Conservation (phyloP, 2,113 vertebrate species). For the Pelecanoides urinatrix region DNA sequence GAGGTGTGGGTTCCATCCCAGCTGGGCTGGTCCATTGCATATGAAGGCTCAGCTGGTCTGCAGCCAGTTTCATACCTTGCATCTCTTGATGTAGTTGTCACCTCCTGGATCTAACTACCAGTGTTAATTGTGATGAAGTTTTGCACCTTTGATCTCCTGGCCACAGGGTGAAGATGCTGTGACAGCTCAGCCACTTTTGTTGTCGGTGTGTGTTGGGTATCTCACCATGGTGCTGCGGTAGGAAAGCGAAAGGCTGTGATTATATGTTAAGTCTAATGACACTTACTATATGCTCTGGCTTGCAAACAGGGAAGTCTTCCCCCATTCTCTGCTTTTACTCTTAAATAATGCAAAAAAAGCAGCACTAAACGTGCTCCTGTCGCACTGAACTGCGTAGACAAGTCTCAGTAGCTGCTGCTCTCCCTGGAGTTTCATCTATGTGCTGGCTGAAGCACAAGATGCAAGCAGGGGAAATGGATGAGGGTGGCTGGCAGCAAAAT, state of each 20-base stretch:
- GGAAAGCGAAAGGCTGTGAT: not conserved
- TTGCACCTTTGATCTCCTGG: slow-evolving; percentile 14
- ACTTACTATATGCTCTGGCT: not conserved
- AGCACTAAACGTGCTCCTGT: not conserved
- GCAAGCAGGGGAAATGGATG: not conserved
- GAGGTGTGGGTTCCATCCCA: not conserved
- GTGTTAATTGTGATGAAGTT: not conserved
- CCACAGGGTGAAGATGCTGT: not conserved
- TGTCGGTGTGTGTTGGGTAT: not conserved
- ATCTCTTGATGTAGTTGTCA: not conserved
- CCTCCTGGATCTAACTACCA: not conserved
- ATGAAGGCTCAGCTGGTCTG: not conserved
- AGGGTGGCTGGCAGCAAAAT: not conserved
- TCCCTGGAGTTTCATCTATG: not conserved
- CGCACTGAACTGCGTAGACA: not conserved
- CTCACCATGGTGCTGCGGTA: not conserved
- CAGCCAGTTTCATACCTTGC: not conserved
- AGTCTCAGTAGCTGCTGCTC: not conserved
- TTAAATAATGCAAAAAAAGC: not conserved
- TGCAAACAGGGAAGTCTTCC: not conserved
- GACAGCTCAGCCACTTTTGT: not conserved
- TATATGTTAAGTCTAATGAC: not conserved
- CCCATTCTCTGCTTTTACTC: not conserved
- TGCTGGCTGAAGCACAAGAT: not conserved
- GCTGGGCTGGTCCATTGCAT: not conserved